Evolutionary conservation across 2,797 vertebrate genomes (phyloP).

Genomic region (Miopithecus talapoin): DNA sequence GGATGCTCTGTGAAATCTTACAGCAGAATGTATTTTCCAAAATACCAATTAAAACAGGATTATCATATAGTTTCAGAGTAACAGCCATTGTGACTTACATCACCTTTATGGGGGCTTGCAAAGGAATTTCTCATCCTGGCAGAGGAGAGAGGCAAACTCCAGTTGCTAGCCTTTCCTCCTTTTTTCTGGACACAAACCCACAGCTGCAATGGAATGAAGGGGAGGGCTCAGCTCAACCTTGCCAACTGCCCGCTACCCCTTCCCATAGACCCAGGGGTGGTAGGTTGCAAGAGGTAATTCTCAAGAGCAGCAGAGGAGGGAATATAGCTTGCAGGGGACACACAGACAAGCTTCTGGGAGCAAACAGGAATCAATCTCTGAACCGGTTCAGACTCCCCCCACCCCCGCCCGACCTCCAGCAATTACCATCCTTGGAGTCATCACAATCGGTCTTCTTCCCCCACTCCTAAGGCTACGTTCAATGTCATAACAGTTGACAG

Average conservation of each 20-base stretch:
- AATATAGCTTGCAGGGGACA: accelerated
- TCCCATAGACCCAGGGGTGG: accelerated
- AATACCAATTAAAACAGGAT: slow-evolving; percentile 45
- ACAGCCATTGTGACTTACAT: neutral
- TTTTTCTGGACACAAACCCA: neutral
- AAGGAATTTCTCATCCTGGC: neutral
- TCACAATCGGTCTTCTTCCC: neutral
- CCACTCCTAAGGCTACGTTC: neutral
- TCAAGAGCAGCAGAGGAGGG: neutral
- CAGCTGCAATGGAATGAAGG: accelerated
- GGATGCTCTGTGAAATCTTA: slow-evolving; percentile 12
- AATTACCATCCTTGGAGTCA: neutral
- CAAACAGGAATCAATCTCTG: neutral
- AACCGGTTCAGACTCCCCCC: neutral
- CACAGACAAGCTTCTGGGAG: neutral
- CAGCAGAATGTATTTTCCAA: neutral
- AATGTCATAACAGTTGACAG: neutral
- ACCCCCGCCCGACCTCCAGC: accelerated
- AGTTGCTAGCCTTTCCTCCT: neutral
- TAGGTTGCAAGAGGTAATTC: neutral
- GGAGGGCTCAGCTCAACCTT: too few relatives aligned
- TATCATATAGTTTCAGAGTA: neutral
- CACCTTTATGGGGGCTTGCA: neutral
- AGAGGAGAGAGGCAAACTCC: neutral
- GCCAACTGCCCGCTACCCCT: neutral